Conservation (phyloP, 1,140 invertebrate genomes). For the Elymnias hypermnestra region DNA sequence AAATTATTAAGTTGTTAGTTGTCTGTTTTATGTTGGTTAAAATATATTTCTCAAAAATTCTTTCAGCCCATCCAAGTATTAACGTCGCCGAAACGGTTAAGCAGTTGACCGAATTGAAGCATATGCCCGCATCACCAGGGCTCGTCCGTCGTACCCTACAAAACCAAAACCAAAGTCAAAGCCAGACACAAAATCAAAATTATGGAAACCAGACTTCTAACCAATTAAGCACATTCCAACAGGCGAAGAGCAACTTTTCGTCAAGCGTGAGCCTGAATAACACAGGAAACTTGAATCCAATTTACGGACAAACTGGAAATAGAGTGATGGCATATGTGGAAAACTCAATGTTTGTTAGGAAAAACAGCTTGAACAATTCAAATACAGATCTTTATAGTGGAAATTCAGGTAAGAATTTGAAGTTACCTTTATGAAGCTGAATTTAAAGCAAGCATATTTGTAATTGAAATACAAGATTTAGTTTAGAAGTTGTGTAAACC, state of each 20-base stretch:
- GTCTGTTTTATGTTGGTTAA: no score
- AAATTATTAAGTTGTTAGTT: no score
- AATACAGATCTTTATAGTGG: conserved; percentile 52
- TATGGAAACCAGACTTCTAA: conserved; percentile 23
- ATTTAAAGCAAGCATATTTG: no score
- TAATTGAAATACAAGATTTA: no score
- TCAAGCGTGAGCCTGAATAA: conserved; percentile 46
- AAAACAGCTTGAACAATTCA: conserved; percentile 57
- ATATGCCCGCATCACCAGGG: conserved; percentile 90
- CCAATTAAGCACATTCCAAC: conserved; percentile 75
- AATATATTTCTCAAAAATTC: no score
- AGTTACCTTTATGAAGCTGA: no score
- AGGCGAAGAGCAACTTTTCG: conserved; percentile 62
- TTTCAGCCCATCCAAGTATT: conserved; percentile 37
- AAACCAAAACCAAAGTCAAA: conserved; percentile 30
- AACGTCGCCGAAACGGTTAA: conserved; percentile 93
- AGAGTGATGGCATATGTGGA: conserved; percentile 60
- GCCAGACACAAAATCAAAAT: conserved; percentile 21
- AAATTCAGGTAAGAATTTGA: conserved; percentile 41
- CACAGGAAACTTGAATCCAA: conserved; percentile 66
- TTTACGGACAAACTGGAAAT: conserved; percentile 70
- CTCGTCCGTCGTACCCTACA: conserved; percentile 79
- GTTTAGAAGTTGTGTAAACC: no score
- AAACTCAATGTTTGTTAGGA: conserved; percentile 55
- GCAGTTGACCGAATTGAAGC: conserved; percentile 88